Base-by-base conservation (phyloP, 2,888 invertebrate genomes). In the Deilephila elpenor region DNA sequence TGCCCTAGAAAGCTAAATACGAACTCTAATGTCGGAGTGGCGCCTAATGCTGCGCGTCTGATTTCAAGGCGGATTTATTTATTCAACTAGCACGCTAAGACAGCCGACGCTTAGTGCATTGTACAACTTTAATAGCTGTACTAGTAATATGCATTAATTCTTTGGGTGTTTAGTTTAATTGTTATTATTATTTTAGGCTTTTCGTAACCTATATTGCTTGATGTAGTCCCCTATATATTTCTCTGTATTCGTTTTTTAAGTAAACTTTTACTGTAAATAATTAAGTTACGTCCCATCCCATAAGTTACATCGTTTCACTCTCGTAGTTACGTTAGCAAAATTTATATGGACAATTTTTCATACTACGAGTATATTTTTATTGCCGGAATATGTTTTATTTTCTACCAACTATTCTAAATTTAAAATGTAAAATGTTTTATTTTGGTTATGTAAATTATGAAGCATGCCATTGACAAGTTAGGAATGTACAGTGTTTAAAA, bases 111-210 rank as follows among this genome's bases (percentile, higher is more conserved):
- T 67, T 51, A 44, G 51, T 0, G 67, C 64, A 20, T 64, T 17
- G 60, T 61, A 73, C 53, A 75, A 77, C 64, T 75, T 76, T 71
- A 70, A 74, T 75, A 61, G 25, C 4, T 44, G 8, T 44, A 25
- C 7, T 51, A 67, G 44, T 67, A 67, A 44, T 19, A 25, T 25
- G 14, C 20, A 51, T 25, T 67, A 17, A 25, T 51, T 20, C 1
- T 25, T 29, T 29, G 25, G 14, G 25, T 17, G 25, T 29, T 25
- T 5, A 4, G 59, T 20, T 11, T 25, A 25, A 25, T 20, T 29
- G 3, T 44, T 11, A 1, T 44, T 3, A 44, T 14, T 44, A 44
- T 3, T 44, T 44, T 0, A 14, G 14, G 44, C 44, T 14, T 44
- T 44, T 14, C 11, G 11, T 11, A 44, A 44, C 11, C 2, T 2